A percentile compares a stretch with the other conserved stretches of the same genome.
These are phyloP conservation scores for Nymphicus hollandicus DNA, from an alignment of 2,113 vertebrate species.

Conservation along the genomic window DNA sequence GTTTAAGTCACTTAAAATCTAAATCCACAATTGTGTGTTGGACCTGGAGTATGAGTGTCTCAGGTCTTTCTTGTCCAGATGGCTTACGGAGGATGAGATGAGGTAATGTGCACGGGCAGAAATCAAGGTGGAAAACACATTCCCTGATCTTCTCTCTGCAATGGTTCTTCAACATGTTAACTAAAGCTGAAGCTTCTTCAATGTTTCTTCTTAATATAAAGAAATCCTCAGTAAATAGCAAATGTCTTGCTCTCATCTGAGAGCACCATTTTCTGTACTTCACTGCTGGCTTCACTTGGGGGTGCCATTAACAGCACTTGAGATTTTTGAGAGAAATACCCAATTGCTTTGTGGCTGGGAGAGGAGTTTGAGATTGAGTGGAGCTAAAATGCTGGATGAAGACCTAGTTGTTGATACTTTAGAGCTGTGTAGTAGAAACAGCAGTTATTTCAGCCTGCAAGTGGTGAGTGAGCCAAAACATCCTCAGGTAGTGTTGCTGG, in stretches of 20 bases:
- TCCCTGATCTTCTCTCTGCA: neutral
- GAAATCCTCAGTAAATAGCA: neutral
- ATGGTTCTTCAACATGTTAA: neutral
- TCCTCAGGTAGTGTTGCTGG: neutral
- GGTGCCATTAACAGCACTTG: neutral
- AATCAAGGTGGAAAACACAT: neutral
- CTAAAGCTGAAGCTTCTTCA: neutral
- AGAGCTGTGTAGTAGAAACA: neutral
- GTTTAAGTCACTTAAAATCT: neutral
- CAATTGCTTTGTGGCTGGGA: neutral
- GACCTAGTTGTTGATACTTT: neutral
- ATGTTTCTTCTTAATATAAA: neutral
- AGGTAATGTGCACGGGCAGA: neutral
- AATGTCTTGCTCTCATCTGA: neutral
- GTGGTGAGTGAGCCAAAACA: neutral
- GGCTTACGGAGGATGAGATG: neutral
- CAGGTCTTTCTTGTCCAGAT: neutral
- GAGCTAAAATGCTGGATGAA: neutral
- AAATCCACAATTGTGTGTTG: neutral
- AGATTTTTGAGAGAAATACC: neutral
- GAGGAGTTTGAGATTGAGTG: neutral
- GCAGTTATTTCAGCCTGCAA: accelerated
- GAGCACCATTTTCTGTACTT: neutral
- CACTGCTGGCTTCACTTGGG: neutral
- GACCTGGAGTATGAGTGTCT: neutral